These are phyloP conservation scores for Xylocopa sonorina DNA, from an alignment of 1,140 invertebrate genomes.

Conservation along the genomic window DNA sequence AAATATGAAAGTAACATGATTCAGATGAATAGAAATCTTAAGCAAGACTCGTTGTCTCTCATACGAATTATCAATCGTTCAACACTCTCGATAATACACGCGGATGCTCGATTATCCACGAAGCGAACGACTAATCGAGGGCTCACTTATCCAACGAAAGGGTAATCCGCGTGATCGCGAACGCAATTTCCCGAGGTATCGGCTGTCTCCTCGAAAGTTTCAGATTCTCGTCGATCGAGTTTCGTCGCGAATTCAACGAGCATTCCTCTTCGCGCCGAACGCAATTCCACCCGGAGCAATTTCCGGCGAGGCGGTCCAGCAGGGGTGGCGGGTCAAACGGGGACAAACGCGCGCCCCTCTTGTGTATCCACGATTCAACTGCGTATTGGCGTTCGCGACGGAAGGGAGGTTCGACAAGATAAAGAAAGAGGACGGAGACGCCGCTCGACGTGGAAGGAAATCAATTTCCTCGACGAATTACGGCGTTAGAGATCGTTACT, in stretches of 20 bases:
- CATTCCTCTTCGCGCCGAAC: neutral
- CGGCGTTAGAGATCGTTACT: neutral
- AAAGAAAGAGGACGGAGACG: neutral
- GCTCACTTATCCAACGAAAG: neutral
- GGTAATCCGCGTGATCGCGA: neutral
- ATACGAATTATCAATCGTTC: neutral
- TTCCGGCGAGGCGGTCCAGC: constrained; percentile 10
- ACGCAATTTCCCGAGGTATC: neutral
- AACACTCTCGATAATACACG: neutral
- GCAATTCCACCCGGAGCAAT: constrained; percentile 1
- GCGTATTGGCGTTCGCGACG: too few relatives aligned
- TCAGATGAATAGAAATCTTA: neutral
- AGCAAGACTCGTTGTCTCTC: neutral
- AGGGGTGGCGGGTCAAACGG: neutral
- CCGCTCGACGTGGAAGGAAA: neutral
- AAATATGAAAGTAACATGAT: neutral
- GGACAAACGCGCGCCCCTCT: neutral
- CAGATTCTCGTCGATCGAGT: neutral
- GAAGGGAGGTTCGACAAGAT: neutral
- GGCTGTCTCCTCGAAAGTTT: constrained; percentile 1
- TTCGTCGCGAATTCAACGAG: neutral
- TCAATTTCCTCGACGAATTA: constrained; percentile 24
- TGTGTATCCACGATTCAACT: neutral
- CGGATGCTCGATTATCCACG: neutral
- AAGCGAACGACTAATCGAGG: neutral